A percentile compares a stretch with the other conserved stretches of the same genome.
These are phyloP conservation scores for Hylomyscus alleni DNA, from an alignment of 2,797 vertebrate genomes.

Conservation along the genomic window DNA sequence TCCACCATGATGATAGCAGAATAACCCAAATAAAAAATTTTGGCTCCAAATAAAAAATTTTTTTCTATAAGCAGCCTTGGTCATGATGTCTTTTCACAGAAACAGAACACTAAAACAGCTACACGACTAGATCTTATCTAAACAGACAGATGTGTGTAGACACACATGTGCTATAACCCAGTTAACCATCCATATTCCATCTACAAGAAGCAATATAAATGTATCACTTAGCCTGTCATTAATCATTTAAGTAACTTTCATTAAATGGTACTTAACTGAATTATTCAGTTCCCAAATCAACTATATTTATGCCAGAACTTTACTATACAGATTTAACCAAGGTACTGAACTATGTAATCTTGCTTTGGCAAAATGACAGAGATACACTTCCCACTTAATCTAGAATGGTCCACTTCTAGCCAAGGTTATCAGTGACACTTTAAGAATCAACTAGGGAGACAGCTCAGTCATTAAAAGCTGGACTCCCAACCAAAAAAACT, in stretches of 20 bases:
- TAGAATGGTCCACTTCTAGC: background rate
- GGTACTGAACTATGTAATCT: background rate
- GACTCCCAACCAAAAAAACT: background rate
- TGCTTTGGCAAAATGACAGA: constrained; percentile 10
- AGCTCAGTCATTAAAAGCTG: background rate
- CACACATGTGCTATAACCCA: background rate
- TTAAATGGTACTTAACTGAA: constrained; percentile 35
- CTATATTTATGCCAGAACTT: constrained; percentile 42
- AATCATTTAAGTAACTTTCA: constrained; percentile 51
- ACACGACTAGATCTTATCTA: background rate
- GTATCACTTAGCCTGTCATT: background rate
- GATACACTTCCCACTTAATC: constrained; percentile 12
- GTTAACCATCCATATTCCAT: background rate
- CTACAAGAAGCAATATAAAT: constrained; percentile 46
- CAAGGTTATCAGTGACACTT: background rate
- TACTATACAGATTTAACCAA: constrained; percentile 24
- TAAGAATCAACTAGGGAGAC: background rate
- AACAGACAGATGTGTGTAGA: background rate
- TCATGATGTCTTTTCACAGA: background rate
- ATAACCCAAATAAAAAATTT: background rate
- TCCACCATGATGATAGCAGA: background rate
- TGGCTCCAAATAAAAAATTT: background rate
- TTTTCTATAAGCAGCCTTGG: background rate
- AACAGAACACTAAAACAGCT: background rate
- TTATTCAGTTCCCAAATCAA: constrained; percentile 27